Base-by-base conservation (phyloP, 2,113 vertebrate genomes). In the Gambusia holbrooki region DNA sequence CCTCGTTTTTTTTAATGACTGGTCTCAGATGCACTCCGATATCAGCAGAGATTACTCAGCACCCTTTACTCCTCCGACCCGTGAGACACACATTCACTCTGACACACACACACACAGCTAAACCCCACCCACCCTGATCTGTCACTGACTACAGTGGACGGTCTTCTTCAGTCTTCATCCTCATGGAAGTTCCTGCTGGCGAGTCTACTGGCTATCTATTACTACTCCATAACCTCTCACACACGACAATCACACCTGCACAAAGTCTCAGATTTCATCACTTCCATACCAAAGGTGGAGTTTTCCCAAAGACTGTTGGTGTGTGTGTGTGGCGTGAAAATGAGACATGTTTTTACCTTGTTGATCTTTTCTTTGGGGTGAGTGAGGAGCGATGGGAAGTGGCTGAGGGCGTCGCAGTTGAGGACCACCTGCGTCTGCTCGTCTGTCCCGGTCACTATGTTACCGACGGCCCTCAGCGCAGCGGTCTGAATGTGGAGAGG, bases 281-380 rank as follows among this genome's bases (percentile, higher is more conserved):
- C 82, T 89, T 97, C 96, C 94, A 92, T 94, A 67, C 62, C 35
- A 62, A 17, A 7, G n/a, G 14, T 33, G 61, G n/a, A 48, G 27
- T 14, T 22, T 17, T 60, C 5, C 51, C 11, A 5, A 22, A 37
- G 45, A 51, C 32, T 14, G 51, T 28, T 22, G 11, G 25, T 28
- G 71, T 51, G n/a, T 28, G n/a, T 30, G 30, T 30, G 30, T 11
- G 35, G 35, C 10, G n/a, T 28, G 14, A 8, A 28, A 29, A 10
- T 1, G 8, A 28, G 0, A 0, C 19, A 17, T 25, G 17, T 51
- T 4, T 37, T 91, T 92, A 98, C 98, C 96, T 99, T 99, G 95
- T 99, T 99, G 94, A 99, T 99, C 94, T 99, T 99, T 94, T 99
- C 98, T 94, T 99, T 99, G 78, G 97, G 96, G 94, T 99, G 98